Percentiles rank a stretch among this genome's conserved stretches.
Conservation (phyloP, 2,113 vertebrate species). For the Daphoenositta chrysoptera region DNA sequence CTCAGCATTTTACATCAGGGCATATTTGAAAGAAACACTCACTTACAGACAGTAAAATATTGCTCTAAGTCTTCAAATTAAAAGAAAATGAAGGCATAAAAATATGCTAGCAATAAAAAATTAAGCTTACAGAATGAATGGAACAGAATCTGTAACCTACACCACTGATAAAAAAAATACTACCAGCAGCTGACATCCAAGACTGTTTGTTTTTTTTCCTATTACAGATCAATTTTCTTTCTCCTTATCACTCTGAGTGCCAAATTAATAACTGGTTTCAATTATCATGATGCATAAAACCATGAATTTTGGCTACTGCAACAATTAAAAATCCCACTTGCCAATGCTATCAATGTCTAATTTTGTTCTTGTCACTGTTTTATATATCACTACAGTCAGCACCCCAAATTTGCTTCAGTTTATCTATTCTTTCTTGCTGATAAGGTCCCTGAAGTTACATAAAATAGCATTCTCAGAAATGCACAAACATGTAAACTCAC, state of each 20-base stretch:
- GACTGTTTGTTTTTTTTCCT: neutral
- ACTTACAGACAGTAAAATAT: conserved; percentile 6
- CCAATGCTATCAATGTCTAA: neutral
- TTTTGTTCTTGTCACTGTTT: neutral
- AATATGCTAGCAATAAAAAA: conserved; percentile 5
- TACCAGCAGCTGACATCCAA: neutral
- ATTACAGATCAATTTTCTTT: neutral
- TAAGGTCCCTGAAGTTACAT: neutral
- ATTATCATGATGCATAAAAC: neutral
- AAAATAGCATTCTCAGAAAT: conserved; percentile 26
- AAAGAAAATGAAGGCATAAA: conserved; percentile 9
- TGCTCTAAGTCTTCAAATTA: conserved; percentile 18
- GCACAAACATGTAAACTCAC: neutral
- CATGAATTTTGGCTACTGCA: neutral
- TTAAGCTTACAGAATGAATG: neutral
- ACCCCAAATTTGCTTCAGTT: neutral
- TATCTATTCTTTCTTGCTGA: neutral
- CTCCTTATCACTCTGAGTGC: neutral
- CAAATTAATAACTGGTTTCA: neutral
- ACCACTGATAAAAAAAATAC: neutral
- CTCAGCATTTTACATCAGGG: conserved; percentile 35
- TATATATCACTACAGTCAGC: neutral
- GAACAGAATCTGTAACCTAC: neutral
- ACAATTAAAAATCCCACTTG: neutral
- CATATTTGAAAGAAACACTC: conserved; percentile 5